A percentile compares a stretch with the other conserved stretches of the same genome.
phyloP scores from a whole-genome alignment of 2,888 invertebrate species.

The Urechis unicinctus region DNA sequence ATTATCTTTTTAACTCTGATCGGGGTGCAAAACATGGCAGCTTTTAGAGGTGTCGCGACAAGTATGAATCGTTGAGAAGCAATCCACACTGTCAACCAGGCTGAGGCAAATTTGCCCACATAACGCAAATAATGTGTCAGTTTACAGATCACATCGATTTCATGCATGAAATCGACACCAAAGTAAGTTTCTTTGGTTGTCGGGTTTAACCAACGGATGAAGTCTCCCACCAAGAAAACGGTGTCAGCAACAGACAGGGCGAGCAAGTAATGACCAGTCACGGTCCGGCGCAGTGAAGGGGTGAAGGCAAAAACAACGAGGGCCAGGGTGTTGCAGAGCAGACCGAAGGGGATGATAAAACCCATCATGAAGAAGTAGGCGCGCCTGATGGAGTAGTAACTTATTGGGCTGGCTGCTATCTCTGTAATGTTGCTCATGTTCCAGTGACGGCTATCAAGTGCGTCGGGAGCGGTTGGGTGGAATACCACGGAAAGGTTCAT shows the following conservation, averaged over 20 bases:
- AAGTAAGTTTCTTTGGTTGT: background rate
- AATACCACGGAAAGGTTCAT: no score
- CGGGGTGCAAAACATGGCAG: slow-evolving; percentile 21
- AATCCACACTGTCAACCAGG: slow-evolving; percentile 30
- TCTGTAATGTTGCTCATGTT: no score
- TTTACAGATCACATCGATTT: slow-evolving; percentile 1
- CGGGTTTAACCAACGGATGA: slow-evolving; percentile 9
- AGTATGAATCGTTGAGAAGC: slow-evolving; percentile 27
- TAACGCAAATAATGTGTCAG: slow-evolving; percentile 9
- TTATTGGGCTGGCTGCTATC: no score
- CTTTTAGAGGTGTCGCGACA: slow-evolving; percentile 25
- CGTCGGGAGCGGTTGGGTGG: no score
- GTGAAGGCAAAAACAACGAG: slow-evolving; percentile 9
- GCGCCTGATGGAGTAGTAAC: no score
- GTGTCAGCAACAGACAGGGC: slow-evolving; percentile 11
- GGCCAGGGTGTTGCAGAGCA: slow-evolving; percentile 10
- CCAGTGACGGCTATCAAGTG: no score
- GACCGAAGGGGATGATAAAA: slow-evolving; percentile 7
- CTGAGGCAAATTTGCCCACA: slow-evolving; percentile 15
- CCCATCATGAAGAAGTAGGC: slow-evolving; percentile 7
- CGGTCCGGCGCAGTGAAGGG: slow-evolving; percentile 4
- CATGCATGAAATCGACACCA: slow-evolving; percentile 1
- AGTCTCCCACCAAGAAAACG: slow-evolving; percentile 10
- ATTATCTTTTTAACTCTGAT: slow-evolving; percentile 21
- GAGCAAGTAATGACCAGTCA: slow-evolving; percentile 13